Base-by-base conservation (phyloP, 92 coral and sea anemone species). In the Bergia puertoricense region DNA sequence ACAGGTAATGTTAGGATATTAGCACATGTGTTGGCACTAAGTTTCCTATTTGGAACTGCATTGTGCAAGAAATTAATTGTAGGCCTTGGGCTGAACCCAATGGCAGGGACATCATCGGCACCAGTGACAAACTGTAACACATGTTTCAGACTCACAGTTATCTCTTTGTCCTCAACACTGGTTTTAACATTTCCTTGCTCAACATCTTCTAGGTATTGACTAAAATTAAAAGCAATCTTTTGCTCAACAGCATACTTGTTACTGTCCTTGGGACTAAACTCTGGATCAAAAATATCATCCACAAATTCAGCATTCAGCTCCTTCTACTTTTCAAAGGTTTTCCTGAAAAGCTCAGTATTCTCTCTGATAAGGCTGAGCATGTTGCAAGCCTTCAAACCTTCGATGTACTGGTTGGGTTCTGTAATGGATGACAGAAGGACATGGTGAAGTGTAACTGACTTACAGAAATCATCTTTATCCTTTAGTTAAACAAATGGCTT, bases 121-220 rank as follows among this genome's bases (percentile, higher is more conserved):
- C 93, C 93, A 77, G 91, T 91, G 11, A 86, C 91, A 89, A 91
- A 91, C 77, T 91, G 93, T 66, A 91, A 71, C 80, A 91, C 81
- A 71, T 91, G 91, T 16, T 81, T 88, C 74, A 91, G 81, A 36
- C 71, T 46, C 38, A 91, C 66, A 51, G 57, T 68, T 48, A 88
- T 74, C 75, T 91, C 87, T 79, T 79, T 85, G 22, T 72, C 91
- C 80, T 83, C 89, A 54, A 91, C 89, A 45, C 23, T 79, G 43
- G 76, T 73, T 44, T 69, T 69, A 54, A 88, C 85, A 57, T 54
- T 77, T 22, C 91, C 91, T 38, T 84, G 76, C 45, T 91, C 89
- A 1, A 76, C 79, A 91, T 89, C 88, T 30, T 89, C 91, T 11
- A 89, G 45, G 77, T 84, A 89, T 54, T 89, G 91, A 50, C 51